phyloP scores from a whole-genome alignment of 1,140 invertebrate genomes.

The Antheraea pernyi region DNA sequence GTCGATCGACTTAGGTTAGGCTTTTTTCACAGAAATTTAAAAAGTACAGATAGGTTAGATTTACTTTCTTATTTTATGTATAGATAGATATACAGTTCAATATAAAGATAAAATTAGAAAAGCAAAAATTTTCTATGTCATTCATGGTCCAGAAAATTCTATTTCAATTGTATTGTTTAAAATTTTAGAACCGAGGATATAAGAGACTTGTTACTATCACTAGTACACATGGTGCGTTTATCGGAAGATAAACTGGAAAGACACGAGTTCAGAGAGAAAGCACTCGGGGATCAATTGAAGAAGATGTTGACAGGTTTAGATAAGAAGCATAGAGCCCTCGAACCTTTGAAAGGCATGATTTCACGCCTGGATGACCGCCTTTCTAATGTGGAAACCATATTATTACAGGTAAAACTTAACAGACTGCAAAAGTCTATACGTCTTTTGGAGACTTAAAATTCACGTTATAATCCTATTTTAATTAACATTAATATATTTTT shows the following conservation, averaged over 20 bases:
- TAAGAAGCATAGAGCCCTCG: conserved; percentile 85
- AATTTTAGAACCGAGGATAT: conserved; percentile 87
- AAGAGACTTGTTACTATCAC: conserved; percentile 87
- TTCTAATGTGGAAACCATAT: conserved; percentile 84
- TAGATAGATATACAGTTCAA: too few species aligned
- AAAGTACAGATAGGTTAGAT: too few species aligned
- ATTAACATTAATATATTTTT: too few species aligned
- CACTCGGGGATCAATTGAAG: conserved; percentile 88
- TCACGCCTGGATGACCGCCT: conserved; percentile 84
- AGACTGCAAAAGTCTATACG: neutral
- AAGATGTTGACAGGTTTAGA: conserved; percentile 85
- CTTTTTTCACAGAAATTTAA: too few species aligned
- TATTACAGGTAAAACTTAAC: conserved; percentile 76
- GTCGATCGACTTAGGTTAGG: too few species aligned
- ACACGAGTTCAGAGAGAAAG: conserved; percentile 90
- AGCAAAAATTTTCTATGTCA: too few species aligned
- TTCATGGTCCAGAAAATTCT: too few species aligned
- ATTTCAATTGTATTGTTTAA: neutral
- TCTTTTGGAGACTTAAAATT: too few species aligned
- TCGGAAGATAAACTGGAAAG: conserved; percentile 91
- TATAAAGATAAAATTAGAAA: too few species aligned
- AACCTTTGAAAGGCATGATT: conserved; percentile 84
- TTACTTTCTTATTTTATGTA: too few species aligned
- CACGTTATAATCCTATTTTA: too few species aligned
- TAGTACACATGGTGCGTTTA: conserved; percentile 89